Conservation (phyloP, 2,113 vertebrate genomes). For the Oenanthe oenanthe region DNA sequence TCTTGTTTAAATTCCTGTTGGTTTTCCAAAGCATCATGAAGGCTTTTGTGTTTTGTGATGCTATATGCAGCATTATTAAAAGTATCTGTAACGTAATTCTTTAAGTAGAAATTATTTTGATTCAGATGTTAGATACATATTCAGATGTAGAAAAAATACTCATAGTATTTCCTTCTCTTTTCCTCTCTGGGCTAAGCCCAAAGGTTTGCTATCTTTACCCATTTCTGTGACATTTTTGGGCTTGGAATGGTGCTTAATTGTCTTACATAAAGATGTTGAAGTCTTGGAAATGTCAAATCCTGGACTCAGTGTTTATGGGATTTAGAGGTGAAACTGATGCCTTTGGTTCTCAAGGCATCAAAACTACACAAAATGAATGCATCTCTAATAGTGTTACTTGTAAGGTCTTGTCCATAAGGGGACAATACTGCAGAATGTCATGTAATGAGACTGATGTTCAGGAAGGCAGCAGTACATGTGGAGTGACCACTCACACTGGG, state of each 20-base stretch:
- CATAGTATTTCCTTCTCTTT: not conserved
- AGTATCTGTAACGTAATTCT: not conserved
- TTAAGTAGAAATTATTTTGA: not conserved
- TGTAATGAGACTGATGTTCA: not conserved
- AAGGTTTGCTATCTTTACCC: not conserved
- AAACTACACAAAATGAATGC: not conserved
- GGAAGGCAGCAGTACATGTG: not conserved
- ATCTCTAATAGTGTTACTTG: not conserved
- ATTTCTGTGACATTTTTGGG: not conserved
- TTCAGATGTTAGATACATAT: not conserved
- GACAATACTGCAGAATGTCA: not conserved
- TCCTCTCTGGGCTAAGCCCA: not conserved
- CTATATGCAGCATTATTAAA: not conserved
- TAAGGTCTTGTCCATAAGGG: not conserved
- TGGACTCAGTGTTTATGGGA: not conserved
- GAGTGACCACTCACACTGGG: not conserved
- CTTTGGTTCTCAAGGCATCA: not conserved
- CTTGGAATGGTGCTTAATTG: not conserved
- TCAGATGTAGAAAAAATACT: not conserved
- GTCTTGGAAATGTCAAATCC: not conserved
- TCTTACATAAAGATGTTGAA: not conserved
- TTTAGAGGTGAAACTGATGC: not conserved
- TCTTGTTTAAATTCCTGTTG: slow-evolving; percentile 32
- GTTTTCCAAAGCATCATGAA: not conserved
- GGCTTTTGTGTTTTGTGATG: not conserved